phyloP scores from a whole-genome alignment of 2,797 vertebrate species.

The Coendou prehensilis region DNA sequence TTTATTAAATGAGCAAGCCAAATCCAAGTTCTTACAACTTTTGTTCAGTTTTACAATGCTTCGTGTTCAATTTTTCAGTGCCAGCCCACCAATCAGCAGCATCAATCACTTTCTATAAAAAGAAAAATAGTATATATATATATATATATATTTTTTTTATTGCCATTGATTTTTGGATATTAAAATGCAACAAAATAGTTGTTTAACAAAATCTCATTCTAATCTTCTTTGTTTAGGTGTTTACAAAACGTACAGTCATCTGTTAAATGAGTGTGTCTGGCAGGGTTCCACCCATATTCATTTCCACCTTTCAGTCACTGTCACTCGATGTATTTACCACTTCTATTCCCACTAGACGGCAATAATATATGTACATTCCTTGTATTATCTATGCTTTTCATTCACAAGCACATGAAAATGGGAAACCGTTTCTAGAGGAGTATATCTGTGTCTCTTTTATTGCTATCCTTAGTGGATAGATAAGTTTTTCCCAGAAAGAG shows the following conservation, averaged over 20 bases:
- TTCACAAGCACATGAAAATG: background rate
- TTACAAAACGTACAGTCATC: background rate
- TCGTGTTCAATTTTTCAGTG: background rate
- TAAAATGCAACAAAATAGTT: background rate
- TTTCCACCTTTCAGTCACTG: background rate
- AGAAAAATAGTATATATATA: background rate
- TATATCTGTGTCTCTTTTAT: background rate
- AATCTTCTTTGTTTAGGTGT: constrained; percentile 18
- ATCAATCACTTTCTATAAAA: background rate
- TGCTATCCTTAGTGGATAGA: background rate
- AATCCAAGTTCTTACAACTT: background rate
- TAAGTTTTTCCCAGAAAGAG: background rate
- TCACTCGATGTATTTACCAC: background rate
- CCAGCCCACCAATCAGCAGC: background rate
- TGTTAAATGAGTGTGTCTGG: background rate
- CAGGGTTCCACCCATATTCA: background rate
- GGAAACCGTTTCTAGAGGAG: background rate
- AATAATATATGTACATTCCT: background rate
- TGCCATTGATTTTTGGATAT: background rate
- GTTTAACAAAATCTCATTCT: background rate
- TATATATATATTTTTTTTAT: background rate
- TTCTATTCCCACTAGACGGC: background rate
- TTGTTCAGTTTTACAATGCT: background rate
- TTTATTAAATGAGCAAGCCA: background rate
- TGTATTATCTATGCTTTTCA: background rate